phyloP scores from a whole-genome alignment of 2,888 invertebrate genomes.

The Drosophila vallismaia region DNA sequence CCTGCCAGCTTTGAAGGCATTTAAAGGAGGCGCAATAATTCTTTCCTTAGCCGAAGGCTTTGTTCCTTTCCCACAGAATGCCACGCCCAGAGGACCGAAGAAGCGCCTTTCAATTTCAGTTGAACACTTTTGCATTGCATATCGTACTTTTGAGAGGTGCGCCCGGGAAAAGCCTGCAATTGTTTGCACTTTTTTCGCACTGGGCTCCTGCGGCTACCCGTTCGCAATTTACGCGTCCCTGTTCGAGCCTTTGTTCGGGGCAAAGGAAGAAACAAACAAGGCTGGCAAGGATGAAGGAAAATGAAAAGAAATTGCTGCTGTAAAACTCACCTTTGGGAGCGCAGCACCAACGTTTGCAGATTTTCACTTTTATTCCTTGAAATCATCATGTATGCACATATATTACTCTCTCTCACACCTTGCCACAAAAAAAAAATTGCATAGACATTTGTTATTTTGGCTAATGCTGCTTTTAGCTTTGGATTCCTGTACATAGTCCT shows the following conservation, averaged over 20 bases:
- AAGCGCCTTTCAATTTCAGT: constrained; percentile 65
- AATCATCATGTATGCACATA: constrained; percentile 46
- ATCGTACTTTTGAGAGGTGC: constrained; percentile 1
- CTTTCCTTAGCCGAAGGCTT: constrained; percentile 46
- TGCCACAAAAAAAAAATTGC: constrained; percentile 69
- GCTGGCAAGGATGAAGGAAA: constrained; percentile 9
- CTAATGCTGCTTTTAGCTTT: constrained; percentile 54
- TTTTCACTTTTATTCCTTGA: constrained; percentile 33
- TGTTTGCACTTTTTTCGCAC: constrained; percentile 59
- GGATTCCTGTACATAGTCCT: neutral
- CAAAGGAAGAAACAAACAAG: constrained; percentile 1
- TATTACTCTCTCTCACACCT: constrained; percentile 36
- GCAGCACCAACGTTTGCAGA: constrained; percentile 28
- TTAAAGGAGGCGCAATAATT: constrained; percentile 54
- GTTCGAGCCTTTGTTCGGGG: constrained; percentile 47
- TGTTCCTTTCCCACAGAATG: constrained; percentile 48
- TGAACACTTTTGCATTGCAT: constrained; percentile 61
- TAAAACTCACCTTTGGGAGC: constrained; percentile 32
- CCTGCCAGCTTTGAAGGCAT: constrained; percentile 10
- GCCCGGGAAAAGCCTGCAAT: constrained; percentile 49
- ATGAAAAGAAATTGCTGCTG: constrained; percentile 20
- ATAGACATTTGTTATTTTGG: constrained; percentile 66
- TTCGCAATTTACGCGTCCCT: constrained; percentile 21
- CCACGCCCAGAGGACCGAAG: constrained; percentile 49
- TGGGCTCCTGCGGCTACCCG: constrained; percentile 20